phyloP scores from a whole-genome alignment of 2,113 vertebrate genomes.

The Dryoscopus gambensis region DNA sequence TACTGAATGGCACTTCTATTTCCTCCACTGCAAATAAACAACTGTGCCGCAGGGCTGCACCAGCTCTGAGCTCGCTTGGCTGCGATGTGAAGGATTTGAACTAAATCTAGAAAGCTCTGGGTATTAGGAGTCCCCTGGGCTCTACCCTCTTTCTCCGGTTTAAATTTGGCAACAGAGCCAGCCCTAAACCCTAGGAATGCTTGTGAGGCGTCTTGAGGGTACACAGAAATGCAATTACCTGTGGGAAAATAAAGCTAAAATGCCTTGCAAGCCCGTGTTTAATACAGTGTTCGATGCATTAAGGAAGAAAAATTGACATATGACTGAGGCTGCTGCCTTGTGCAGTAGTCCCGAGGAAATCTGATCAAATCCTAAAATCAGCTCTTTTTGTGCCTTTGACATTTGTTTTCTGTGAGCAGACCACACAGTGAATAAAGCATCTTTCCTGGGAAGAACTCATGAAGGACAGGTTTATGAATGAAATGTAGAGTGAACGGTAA shows the following conservation, averaged over 20 bases:
- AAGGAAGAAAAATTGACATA: not conserved
- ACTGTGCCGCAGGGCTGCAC: not conserved
- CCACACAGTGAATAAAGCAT: not conserved
- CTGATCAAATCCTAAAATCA: not conserved
- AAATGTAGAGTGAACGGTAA: not conserved
- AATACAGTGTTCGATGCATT: not conserved
- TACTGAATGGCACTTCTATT: conserved; percentile 60
- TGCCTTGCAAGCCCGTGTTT: not conserved
- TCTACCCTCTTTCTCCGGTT: conserved; percentile 12
- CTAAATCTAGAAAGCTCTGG: conserved; percentile 26
- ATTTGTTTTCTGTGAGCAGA: not conserved
- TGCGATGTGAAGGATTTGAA: not conserved
- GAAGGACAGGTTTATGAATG: not conserved
- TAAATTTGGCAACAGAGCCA: conserved; percentile 14
- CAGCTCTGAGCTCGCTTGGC: not conserved
- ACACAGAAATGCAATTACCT: not conserved
- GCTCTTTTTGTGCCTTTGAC: not conserved
- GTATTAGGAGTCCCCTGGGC: conserved; percentile 24
- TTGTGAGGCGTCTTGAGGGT: not conserved
- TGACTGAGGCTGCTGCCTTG: not conserved
- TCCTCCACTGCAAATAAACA: conserved; percentile 47
- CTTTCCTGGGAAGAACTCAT: not conserved
- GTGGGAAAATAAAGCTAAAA: not conserved
- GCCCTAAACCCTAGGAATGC: not conserved
- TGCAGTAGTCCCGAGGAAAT: not conserved